Percentiles rank a stretch among this genome's conserved stretches.
phyloP scores from a whole-genome alignment of 2,797 vertebrate genomes.

The Rhinoraja longicauda region DNA sequence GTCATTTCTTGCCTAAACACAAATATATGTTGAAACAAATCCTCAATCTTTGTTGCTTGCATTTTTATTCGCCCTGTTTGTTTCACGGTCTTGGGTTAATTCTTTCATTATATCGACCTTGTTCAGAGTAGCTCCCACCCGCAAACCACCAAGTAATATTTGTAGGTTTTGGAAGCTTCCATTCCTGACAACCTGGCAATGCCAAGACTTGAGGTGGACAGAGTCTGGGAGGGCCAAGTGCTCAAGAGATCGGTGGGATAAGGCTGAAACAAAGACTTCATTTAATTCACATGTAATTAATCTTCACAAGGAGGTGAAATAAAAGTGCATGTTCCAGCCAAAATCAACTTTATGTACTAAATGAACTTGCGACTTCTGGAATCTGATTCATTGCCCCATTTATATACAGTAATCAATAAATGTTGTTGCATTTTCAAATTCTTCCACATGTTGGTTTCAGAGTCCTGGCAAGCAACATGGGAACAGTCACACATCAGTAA shows the following conservation, averaged over 20 bases:
- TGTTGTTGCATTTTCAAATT: background rate
- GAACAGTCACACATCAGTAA: background rate
- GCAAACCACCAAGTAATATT: background rate
- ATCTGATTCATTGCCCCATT: background rate
- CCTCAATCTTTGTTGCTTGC: conserved; percentile 39
- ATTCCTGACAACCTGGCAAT: background rate
- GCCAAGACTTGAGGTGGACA: background rate
- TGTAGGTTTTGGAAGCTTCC: conserved; percentile 29
- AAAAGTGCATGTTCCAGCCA: background rate
- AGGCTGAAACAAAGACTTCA: conserved; percentile 33
- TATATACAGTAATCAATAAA: background rate
- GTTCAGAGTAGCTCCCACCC: background rate
- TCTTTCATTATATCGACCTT: conserved; percentile 8
- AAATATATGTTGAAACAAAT: conserved; percentile 5
- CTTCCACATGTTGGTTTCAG: background rate
- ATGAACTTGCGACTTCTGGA: background rate
- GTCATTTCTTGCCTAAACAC: background rate
- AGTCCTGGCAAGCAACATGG: background rate
- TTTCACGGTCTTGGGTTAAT: background rate
- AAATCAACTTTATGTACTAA: conserved; percentile 4
- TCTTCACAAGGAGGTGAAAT: background rate
- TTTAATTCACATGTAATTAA: conserved; percentile 40
- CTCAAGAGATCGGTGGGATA: background rate
- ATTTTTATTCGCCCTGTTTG: conserved; percentile 1
- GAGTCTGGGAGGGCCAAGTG: conserved; percentile 11